Conservation (phyloP, 2,888 invertebrate genomes). For the Ormyrus thymus region DNA sequence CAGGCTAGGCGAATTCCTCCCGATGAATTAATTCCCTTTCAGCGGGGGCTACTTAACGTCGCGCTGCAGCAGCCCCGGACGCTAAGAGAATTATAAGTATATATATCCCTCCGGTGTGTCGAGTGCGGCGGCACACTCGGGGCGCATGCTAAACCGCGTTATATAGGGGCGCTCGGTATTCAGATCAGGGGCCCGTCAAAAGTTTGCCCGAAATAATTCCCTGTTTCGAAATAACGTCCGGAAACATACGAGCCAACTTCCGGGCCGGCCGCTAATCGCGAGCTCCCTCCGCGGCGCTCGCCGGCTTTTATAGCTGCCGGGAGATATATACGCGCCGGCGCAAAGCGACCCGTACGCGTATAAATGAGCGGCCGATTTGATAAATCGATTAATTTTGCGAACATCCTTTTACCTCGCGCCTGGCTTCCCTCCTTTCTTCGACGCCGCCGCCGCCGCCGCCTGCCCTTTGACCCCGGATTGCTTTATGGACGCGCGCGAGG, state of each 20-base stretch:
- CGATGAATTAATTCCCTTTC: constrained; percentile 45
- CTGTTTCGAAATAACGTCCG: constrained; percentile 62
- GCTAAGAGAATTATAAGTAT: constrained; percentile 47
- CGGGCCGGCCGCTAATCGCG: constrained; percentile 47
- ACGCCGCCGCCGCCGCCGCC: not conserved
- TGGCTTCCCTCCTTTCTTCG: constrained; percentile 7
- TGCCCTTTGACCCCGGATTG: not conserved
- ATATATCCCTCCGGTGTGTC: constrained; percentile 17
- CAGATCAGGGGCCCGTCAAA: constrained; percentile 60
- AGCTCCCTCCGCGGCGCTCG: constrained; percentile 32
- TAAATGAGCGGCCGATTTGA: constrained; percentile 56
- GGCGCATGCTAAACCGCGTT: constrained; percentile 49
- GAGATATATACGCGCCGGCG: constrained; percentile 44
- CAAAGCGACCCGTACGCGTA: constrained; percentile 49
- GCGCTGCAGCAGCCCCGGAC: not conserved
- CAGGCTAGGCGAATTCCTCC: not conserved
- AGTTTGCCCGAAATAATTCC: constrained; percentile 66
- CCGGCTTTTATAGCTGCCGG: constrained; percentile 46
- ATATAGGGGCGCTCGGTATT: constrained; percentile 48
- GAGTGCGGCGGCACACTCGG: constrained; percentile 1
- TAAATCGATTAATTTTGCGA: constrained; percentile 57
- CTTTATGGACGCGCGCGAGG: constrained; percentile 7
- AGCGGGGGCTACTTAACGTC: constrained; percentile 37
- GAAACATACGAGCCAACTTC: constrained; percentile 54
- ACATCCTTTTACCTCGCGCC: constrained; percentile 53